phyloP scores from a whole-genome alignment of 1,140 invertebrate species.

The Charaxes varanes region DNA sequence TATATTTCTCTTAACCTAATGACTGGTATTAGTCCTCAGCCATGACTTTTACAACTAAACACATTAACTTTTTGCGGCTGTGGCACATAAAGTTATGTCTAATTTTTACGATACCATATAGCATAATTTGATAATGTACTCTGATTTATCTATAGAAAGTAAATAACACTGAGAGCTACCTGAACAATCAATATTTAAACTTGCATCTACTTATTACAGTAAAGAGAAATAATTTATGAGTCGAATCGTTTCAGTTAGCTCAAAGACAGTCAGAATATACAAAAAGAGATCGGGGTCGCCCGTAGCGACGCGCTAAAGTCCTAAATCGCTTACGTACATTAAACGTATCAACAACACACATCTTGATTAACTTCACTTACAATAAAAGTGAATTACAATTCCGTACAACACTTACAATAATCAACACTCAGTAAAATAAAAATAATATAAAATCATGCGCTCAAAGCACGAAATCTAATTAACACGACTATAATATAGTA shows the following conservation, averaged over 20 bases:
- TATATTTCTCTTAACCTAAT: constrained; percentile 50
- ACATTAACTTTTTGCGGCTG: constrained; percentile 38
- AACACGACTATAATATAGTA: constrained; percentile 48
- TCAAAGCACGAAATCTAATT: constrained; percentile 63
- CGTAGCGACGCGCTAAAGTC: constrained; percentile 20
- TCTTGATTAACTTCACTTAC: constrained; percentile 35
- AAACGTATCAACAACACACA: constrained; percentile 49
- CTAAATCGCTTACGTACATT: constrained; percentile 28
- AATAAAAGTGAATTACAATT: constrained; percentile 51
- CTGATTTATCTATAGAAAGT: constrained; percentile 18
- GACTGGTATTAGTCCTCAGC: constrained; percentile 63
- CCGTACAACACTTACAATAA: constrained; percentile 57
- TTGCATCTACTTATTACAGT: constrained; percentile 26
- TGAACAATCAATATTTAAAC: constrained; percentile 26
- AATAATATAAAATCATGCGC: constrained; percentile 64
- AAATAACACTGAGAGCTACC: constrained; percentile 40
- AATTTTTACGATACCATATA: constrained; percentile 26
- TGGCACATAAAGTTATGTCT: constrained; percentile 41
- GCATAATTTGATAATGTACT: constrained; percentile 29
- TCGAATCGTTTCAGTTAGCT: constrained; percentile 20
- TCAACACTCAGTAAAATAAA: constrained; percentile 58
- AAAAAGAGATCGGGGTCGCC: constrained; percentile 18
- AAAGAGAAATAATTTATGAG: constrained; percentile 16
- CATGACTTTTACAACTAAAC: constrained; percentile 50
- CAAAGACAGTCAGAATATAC: constrained; percentile 16